These are phyloP conservation scores for Zaprionus bogoriensis DNA, from an alignment of 2,888 invertebrate genomes.

Conservation along the genomic window DNA sequence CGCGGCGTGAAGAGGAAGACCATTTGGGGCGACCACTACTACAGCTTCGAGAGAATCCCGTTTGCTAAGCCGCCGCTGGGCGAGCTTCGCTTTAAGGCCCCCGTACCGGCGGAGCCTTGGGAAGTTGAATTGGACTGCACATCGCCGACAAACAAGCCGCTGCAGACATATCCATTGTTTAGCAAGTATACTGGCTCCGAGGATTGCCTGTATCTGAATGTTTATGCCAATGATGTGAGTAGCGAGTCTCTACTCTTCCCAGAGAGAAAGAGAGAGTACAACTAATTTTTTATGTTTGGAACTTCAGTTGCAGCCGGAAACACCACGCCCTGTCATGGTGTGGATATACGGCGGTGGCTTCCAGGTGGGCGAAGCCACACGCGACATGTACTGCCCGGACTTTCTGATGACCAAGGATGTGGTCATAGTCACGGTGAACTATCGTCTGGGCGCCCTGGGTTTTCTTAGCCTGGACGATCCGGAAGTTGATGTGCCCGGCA, in stretches of 20 bases:
- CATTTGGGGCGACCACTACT: constrained; percentile 79
- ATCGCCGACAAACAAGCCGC: constrained; percentile 75
- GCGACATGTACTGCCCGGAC: constrained; percentile 83
- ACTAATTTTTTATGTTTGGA: no score
- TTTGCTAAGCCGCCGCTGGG: constrained; percentile 81
- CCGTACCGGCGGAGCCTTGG: constrained; percentile 83
- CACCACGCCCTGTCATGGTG: constrained; percentile 82
- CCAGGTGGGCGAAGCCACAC: constrained; percentile 83
- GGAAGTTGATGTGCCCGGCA: constrained; percentile 83
- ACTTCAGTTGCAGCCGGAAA: constrained; percentile 66
- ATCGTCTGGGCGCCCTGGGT: constrained; percentile 84
- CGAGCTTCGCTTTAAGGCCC: constrained; percentile 82
- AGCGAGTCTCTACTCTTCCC: no score
- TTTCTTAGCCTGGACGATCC: constrained; percentile 84
- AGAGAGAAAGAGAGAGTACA: no score
- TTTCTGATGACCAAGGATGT: constrained; percentile 83
- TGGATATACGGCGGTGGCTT: constrained; percentile 84
- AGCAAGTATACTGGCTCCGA: constrained; percentile 83
- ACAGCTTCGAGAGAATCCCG: constrained; percentile 81
- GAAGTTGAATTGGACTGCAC: constrained; percentile 82
- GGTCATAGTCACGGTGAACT: constrained; percentile 83
- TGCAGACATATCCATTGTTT: constrained; percentile 79
- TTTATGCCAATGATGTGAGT: constrained; percentile 81
- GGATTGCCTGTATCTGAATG: constrained; percentile 85
- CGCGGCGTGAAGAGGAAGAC: constrained; percentile 80